phyloP scores from a whole-genome alignment of 2,888 invertebrate genomes.

The Eledone cirrhosa region DNA sequence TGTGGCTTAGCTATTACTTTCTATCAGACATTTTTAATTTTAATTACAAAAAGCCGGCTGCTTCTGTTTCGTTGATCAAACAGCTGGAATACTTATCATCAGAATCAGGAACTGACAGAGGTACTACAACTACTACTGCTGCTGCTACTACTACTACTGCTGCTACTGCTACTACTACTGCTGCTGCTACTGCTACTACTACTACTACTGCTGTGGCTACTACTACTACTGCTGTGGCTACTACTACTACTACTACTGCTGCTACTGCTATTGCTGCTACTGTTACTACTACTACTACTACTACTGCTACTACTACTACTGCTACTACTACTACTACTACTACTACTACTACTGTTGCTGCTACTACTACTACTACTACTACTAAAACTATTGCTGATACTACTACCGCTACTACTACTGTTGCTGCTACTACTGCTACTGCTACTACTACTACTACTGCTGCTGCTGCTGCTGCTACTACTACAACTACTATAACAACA shows the following conservation, averaged over 20 bases:
- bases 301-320: constrained; percentile 23
- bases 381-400: too few relatives aligned
- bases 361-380: too few relatives aligned
- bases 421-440: constrained; percentile 19
- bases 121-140: not conserved
- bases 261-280: constrained; percentile 17
- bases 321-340: constrained; percentile 19
- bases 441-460: constrained; percentile 25
- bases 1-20: too few relatives aligned
- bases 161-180: constrained; percentile 21
- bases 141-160: constrained; percentile 24
- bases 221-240: too few relatives aligned
- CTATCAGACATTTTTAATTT: too few relatives aligned
- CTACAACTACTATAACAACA: too few relatives aligned
- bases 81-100: too few relatives aligned
- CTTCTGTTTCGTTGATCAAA: too few relatives aligned
- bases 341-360: not conserved
- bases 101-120: too few relatives aligned
- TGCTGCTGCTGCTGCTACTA: constrained; percentile 17
- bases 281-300: constrained; percentile 22
- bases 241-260: constrained; percentile 24
- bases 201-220: constrained; percentile 25
- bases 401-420: not conserved
- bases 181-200: constrained; percentile 21
- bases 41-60: too few relatives aligned